Evolutionary conservation across 2,888 invertebrate species (phyloP), one percentile per base, ranked within the genome.

Genomic region (Melanostoma mellinum): DNA sequence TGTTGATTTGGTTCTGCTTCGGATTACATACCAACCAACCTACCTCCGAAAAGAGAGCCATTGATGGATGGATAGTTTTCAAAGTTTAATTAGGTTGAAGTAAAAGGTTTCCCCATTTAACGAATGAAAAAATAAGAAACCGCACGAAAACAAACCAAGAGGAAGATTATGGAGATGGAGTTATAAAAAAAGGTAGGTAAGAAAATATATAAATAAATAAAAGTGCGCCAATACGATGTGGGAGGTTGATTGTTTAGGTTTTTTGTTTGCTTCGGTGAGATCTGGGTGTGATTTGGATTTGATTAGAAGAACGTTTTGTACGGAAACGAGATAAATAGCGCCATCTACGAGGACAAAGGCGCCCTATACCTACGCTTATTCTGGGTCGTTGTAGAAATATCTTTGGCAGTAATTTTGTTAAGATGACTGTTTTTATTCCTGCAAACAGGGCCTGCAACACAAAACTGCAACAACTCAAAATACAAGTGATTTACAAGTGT

Each of bases 151-250:
- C 6, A 72, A 40, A 38, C 40, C 76, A 52, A 58, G 20, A n/a
- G 52, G 35, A 52, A 35, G 56, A 76, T 50, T 42, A 46, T 52
- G 44, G 38, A 40, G 46, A 32, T 8, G 1, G 33, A 33, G 1
- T 20, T 20, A 20, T 20, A n/a, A 30, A 32, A 4, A 38, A 61
- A 5, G 30, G 0, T 40, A 9, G 5, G 6, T 30, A 44, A 55
- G 20, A 56, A 38, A 72, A 61, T 55, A 10, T 36, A 36, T 61
- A 79, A 74, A 75, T 58, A 80, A 80, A 80, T 65, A 80, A 75
- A 82, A 84, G 84, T 84, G 84, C 84, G 84, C 84, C 78, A 84
- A 78, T 65, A 63, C 84, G 60, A 65, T 74, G 74, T 84, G 84
- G 84, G 68, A 74, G 84, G 84, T 74, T 69, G 53, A 36, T 69